Evolutionary conservation across 1,140 invertebrate genomes (phyloP), one percentile per base, ranked within the genome.

Genomic region (Solen grandis): DNA sequence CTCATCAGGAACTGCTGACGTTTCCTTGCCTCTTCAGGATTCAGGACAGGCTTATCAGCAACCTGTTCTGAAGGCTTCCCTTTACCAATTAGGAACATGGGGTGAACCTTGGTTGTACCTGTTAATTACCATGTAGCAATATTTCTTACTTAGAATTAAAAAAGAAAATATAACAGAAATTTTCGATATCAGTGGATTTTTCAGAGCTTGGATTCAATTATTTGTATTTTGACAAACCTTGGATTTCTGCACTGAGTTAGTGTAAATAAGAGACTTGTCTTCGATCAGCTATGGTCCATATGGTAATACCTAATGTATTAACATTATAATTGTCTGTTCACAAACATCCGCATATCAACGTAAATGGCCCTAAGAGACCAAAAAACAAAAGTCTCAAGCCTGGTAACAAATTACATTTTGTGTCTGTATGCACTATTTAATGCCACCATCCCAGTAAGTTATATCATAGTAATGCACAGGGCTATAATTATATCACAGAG

Each of bases 1-100:
- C 86, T 85, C 72, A 82, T 84, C 31, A 87, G 68, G 38, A 87
- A 85, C 33, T 57, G 50, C 41, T 75, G 77, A 25, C 81, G 77
- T 46, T 78, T 54, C 33, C 66, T 72, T 1, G 57, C 22, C n/a
- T 31, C 35, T 69, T 81, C 84, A 36, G 77, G 50, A 60, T 82
- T 77, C 31, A 77, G 41, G 10, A 31, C 10, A 16, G 72, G 27
- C 25, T 78, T 78, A 25, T 78, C 69, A 16, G 75, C 63, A 25
- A 65, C 68, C 5, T 38, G 16, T 29, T 54, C 75, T 14, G 31
- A 63, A 1, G 41, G 5, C 35, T 78, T 78, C 5, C 35, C 66
- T 29, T 78, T 78, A 8, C 75, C 75, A 25, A 68, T 46, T 8
- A 78, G 19, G 54, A 78, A 78, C 75, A 78, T 78, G 14, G 75